phyloP scores from a whole-genome alignment of 2,113 vertebrate genomes.

The Hemiscyllium ocellatum region DNA sequence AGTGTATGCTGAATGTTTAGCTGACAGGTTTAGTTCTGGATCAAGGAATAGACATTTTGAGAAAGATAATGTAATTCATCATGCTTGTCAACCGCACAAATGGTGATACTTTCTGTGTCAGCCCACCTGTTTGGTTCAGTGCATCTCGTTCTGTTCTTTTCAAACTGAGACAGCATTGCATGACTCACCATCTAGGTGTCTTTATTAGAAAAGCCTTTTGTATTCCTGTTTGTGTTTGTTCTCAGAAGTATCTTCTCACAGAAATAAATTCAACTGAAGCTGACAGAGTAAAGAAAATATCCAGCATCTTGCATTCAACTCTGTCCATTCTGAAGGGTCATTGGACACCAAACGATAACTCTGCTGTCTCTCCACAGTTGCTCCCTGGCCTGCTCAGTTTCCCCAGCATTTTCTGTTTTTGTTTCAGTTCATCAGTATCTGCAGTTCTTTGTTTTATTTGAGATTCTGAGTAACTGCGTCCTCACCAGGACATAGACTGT shows the following conservation, averaged over 20 bases:
- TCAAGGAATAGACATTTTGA: slow-evolving; percentile 33
- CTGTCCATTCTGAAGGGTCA: not conserved
- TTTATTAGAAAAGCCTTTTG: not conserved
- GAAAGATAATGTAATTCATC: slow-evolving; percentile 26
- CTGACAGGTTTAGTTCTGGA: slow-evolving; percentile 31
- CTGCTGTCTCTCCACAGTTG: too few relatives aligned
- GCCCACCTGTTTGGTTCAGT: not conserved
- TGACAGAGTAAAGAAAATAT: not conserved
- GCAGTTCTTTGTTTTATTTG: too few relatives aligned
- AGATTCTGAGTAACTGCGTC: not conserved
- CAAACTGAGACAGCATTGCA: not conserved
- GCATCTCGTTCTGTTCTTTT: not conserved
- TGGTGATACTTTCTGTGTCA: slow-evolving; percentile 33
- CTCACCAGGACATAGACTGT: not conserved
- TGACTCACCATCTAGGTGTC: not conserved
- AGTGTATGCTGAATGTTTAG: not conserved
- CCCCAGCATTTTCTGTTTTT: too few relatives aligned
- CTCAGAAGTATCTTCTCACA: not conserved
- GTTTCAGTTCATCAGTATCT: too few relatives aligned
- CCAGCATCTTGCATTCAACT: not conserved
- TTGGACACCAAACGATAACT: too few relatives aligned
- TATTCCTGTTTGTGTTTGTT: not conserved
- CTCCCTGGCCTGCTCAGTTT: too few relatives aligned
- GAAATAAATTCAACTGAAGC: not conserved
- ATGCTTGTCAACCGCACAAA: slow-evolving; percentile 18